Conservation (phyloP, 2,888 invertebrate species). For the Caenorhabditis japonica region DNA sequence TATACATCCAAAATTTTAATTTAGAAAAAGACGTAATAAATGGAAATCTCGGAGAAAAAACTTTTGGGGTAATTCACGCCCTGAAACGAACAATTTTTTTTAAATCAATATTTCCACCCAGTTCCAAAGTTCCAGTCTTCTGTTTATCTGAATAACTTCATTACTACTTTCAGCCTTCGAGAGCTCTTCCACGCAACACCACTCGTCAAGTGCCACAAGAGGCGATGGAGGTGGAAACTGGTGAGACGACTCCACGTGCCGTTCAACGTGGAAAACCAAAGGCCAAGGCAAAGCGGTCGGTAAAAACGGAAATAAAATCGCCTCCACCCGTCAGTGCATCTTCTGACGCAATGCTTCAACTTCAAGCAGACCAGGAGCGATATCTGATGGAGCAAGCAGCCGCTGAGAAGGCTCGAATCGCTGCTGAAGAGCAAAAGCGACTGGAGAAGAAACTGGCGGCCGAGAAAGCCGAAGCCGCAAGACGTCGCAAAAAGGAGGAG, state of each 20-base stretch:
- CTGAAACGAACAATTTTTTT: too few relatives aligned
- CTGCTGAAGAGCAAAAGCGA: slow-evolving; percentile 4
- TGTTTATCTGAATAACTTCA: too few relatives aligned
- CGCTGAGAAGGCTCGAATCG: not conserved
- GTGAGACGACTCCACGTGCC: not conserved
- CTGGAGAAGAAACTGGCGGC: slow-evolving; percentile 12
- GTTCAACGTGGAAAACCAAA: slow-evolving; percentile 8
- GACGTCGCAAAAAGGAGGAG: slow-evolving; percentile 1
- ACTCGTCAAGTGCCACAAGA: slow-evolving; percentile 6
- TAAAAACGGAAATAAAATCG: not conserved
- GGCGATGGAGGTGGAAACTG: slow-evolving; percentile 3
- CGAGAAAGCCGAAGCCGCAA: slow-evolving; percentile 4
- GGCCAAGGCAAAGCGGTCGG: slow-evolving; percentile 23
- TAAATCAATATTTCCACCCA: too few relatives aligned
- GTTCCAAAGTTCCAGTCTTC: too few relatives aligned
- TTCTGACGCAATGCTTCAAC: not conserved
- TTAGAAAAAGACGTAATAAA: too few relatives aligned
- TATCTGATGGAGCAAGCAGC: slow-evolving; percentile 25
- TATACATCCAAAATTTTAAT: too few relatives aligned
- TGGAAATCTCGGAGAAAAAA: too few relatives aligned
- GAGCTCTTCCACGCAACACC: slow-evolving; percentile 6
- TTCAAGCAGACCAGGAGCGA: slow-evolving; percentile 18
- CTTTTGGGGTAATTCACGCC: too few relatives aligned
- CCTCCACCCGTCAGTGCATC: not conserved
- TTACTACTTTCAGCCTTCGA: slow-evolving; percentile 43